Percentiles rank a stretch among this genome's conserved stretches.
phyloP scores from a whole-genome alignment of 2,888 invertebrate species.

The Lymantria dispar region DNA sequence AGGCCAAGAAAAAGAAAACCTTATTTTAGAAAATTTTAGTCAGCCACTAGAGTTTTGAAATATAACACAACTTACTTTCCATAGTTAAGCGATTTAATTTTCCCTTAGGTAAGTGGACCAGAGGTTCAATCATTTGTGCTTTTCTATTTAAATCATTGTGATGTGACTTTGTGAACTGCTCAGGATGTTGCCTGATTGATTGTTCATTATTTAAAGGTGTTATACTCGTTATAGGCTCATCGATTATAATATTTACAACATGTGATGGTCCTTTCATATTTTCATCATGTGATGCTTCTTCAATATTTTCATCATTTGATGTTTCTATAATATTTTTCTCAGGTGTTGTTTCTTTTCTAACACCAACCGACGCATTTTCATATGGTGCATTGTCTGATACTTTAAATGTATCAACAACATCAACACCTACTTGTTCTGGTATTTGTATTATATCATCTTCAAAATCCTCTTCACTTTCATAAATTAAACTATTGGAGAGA shows the following conservation, averaged over 20 bases:
- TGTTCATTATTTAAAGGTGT: constrained; percentile 5
- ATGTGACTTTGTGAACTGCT: constrained; percentile 18
- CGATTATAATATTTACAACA: constrained; percentile 2
- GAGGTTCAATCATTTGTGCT: constrained; percentile 56
- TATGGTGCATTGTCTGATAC: neutral
- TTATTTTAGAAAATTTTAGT: no score
- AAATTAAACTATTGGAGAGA: constrained; percentile 26
- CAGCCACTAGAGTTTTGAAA: no score
- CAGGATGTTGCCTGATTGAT: constrained; percentile 21
- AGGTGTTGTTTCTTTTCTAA: neutral
- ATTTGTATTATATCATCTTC: constrained; percentile 57
- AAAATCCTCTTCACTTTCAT: constrained; percentile 45
- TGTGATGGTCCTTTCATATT: no score
- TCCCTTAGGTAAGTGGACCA: constrained; percentile 36
- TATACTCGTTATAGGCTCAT: constrained; percentile 7
- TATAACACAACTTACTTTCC: constrained; percentile 41
- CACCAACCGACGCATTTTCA: neutral
- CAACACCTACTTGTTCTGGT: constrained; percentile 23
- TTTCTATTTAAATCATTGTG: constrained; percentile 38
- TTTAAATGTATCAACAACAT: constrained; percentile 8
- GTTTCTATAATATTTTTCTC: neutral
- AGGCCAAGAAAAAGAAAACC: no score
- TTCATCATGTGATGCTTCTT: neutral
- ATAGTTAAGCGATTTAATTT: constrained; percentile 30
- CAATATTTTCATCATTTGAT: neutral